Conservation (phyloP, 2,113 vertebrate genomes). For the Eulemur macaco region DNA sequence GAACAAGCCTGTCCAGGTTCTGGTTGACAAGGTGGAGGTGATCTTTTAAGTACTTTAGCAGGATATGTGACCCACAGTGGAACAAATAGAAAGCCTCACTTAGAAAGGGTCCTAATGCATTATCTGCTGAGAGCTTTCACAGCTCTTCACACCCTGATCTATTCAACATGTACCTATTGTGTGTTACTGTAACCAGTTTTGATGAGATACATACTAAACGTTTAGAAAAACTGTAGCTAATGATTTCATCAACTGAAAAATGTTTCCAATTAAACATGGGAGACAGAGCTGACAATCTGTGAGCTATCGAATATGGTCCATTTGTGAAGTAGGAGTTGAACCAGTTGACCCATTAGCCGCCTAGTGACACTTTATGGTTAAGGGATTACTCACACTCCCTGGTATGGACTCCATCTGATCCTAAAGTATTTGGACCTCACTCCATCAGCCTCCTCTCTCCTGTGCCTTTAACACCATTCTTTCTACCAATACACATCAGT, state of each 20-base stretch:
- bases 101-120: not conserved
- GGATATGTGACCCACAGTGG: fast-evolving
- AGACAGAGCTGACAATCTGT: not conserved
- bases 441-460: not conserved
- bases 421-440: not conserved
- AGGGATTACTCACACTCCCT: fast-evolving
- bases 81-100: not conserved
- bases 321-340: not conserved
- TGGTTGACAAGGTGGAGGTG: not conserved
- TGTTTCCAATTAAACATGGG: not conserved
- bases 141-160: no score
- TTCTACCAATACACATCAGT: fast-evolving
- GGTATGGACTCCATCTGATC: no score
- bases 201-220: not conserved
- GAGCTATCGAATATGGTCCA: fast-evolving
- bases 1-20: fast-evolving
- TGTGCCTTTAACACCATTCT: no score
- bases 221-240: not conserved
- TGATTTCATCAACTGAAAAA: not conserved
- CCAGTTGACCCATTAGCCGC: no score
- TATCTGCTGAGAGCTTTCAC: fast-evolving
- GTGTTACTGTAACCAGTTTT: fast-evolving
- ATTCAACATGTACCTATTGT: no score
- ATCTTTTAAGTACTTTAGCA: not conserved
- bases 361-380: fast-evolving